Base-by-base conservation (phyloP, 2,888 invertebrate genomes). In the Anagyrus pseudococci region DNA sequence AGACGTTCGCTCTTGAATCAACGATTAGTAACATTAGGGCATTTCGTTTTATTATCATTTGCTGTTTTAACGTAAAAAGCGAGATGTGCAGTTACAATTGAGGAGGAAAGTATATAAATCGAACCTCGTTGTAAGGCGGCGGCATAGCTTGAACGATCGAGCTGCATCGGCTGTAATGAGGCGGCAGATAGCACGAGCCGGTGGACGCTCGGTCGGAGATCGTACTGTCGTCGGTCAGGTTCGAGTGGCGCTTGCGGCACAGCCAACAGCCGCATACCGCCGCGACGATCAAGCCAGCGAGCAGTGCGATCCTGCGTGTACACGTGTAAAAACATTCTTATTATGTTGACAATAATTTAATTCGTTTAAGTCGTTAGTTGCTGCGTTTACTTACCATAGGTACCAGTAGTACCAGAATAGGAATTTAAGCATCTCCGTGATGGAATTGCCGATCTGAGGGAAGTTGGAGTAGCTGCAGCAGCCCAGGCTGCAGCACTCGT, bases 121-220 rank as follows among this genome's bases (percentile, higher is more conserved):
- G 20, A 80, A 92, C 93, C 87, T 93, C 93, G 66, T 91, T 89
- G 81, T 93, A 93, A 1, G 93, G 93, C 20, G 92, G 92, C 26
- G 93, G 93, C 59, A 79, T 71, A 4, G 77, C 71, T 77, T 90
- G 91, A 74, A 91, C 90, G 77, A 93, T 90, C 62, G 92, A 92
- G 64, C 89, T 89, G 75, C 93, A 93, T 75, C 92, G 88, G 77
- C 91, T 91, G 79, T 93, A 93, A 72, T 91, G 90, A 0, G 93
- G 93, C 8, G 93, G 93, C 0, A 90, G 89, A 80, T 91, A 93
- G 73, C 90, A 90, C 1, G 92, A 92, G 41, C 91, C 90, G 3
- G 91, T 88, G 0, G 90, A 92, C 78, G 91, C 91, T 25, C 88
- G 88, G 72, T 92, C 91, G 0, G 91, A 91, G 68, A 85, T 85